These are phyloP conservation scores for Troides helena DNA, from an alignment of 2,888 invertebrate species.

Conservation along the genomic window DNA sequence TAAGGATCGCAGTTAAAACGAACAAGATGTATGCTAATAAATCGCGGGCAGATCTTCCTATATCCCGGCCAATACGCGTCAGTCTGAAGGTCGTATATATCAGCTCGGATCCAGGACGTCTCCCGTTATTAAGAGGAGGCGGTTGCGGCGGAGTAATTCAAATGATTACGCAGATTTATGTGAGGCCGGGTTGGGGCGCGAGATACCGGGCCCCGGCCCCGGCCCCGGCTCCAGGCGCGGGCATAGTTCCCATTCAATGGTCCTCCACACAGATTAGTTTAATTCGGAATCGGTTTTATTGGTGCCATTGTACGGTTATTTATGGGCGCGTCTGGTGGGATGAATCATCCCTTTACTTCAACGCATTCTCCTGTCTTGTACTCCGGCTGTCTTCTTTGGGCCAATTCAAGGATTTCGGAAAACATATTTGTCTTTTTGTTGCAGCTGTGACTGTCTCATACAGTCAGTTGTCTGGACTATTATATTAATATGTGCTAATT, in stretches of 20 bases:
- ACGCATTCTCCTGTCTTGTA: no score
- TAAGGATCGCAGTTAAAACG: no score
- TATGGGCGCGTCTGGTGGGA: not conserved
- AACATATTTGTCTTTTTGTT: no score
- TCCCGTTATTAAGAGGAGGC: slow-evolving; percentile 35
- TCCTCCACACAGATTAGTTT: slow-evolving; percentile 19
- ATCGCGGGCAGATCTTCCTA: not conserved
- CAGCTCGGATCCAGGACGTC: slow-evolving; percentile 28
- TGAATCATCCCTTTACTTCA: not conserved
- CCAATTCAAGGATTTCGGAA: no score
- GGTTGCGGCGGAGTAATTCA: slow-evolving; percentile 54
- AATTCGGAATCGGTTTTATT: slow-evolving; percentile 20
- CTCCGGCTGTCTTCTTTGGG: no score
- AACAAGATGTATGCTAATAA: slow-evolving; percentile 9
- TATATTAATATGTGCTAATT: no score
- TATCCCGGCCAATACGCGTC: slow-evolving; percentile 14
- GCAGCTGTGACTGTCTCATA: no score
- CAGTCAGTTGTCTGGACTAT: no score
- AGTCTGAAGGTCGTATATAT: slow-evolving; percentile 31
- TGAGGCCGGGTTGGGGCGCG: slow-evolving; percentile 35
- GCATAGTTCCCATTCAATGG: slow-evolving; percentile 23
- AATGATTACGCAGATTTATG: slow-evolving; percentile 69
- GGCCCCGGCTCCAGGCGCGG: slow-evolving; percentile 20
- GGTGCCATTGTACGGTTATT: slow-evolving; percentile 14
- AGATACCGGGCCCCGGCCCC: slow-evolving; percentile 35